These are phyloP conservation scores for Dicentrarchus labrax DNA, from an alignment of 2,113 vertebrate species.

Conservation along the genomic window DNA sequence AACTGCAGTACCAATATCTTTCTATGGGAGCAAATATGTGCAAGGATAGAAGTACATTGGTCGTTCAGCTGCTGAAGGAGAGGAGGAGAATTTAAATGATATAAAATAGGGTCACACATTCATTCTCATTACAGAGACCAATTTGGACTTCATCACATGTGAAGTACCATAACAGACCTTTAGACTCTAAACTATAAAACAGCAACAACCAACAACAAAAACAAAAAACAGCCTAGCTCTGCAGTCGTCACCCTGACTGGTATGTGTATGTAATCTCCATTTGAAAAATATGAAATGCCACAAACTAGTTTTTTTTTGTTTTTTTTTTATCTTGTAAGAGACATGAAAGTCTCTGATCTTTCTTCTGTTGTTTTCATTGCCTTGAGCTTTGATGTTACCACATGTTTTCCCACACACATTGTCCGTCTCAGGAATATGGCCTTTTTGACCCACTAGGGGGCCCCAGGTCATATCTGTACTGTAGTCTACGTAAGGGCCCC, in stretches of 20 bases:
- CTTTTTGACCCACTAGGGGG: constrained; percentile 47
- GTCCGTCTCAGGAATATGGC: constrained; percentile 17
- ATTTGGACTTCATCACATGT: neutral
- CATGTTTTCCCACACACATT: constrained; percentile 17
- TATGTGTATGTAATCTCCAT: neutral
- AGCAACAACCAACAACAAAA: neutral
- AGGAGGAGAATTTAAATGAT: neutral
- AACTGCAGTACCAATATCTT: neutral
- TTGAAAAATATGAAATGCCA: neutral
- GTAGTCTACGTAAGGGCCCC: constrained; percentile 9
- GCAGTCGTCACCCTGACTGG: neutral
- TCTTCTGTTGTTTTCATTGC: constrained; percentile 11
- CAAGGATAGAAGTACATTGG: neutral
- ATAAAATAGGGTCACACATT: neutral
- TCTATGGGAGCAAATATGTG: neutral
- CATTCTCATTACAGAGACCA: neutral
- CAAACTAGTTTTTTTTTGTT: neutral
- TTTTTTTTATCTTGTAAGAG: neutral
- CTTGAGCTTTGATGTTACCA: constrained; percentile 8
- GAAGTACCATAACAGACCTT: neutral
- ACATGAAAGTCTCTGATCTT: constrained; percentile 9
- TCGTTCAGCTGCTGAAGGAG: neutral
- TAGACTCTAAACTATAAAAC: neutral
- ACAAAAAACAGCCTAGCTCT: neutral
- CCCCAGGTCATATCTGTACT: neutral